These are phyloP conservation scores for Corythornis vintsioides DNA, from an alignment of 2,113 vertebrate genomes.

Conservation along the genomic window DNA sequence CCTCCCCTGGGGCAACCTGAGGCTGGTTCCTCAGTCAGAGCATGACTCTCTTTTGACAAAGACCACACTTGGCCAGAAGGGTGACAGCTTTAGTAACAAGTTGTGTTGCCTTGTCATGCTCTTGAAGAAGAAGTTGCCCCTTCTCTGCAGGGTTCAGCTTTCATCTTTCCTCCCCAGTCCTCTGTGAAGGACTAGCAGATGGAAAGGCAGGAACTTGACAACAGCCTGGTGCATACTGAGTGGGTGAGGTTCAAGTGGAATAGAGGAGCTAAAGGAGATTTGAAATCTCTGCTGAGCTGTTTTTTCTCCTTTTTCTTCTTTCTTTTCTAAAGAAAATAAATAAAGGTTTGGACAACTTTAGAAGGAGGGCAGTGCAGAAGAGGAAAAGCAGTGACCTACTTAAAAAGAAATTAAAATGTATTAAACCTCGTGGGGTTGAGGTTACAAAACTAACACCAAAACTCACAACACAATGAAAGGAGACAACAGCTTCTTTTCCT, in stretches of 20 bases:
- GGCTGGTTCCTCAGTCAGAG: neutral
- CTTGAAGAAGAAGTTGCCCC: neutral
- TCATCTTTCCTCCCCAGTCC: neutral
- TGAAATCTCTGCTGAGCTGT: neutral
- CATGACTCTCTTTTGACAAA: neutral
- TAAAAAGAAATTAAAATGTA: conserved; percentile 46
- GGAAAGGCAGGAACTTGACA: conserved; percentile 39
- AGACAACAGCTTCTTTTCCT: neutral
- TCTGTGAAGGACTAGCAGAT: conserved; percentile 24
- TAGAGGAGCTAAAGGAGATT: neutral
- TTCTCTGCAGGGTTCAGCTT: neutral
- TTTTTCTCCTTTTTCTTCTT: neutral
- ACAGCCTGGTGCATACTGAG: conserved; percentile 7
- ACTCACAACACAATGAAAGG: neutral
- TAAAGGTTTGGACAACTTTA: conserved; percentile 13
- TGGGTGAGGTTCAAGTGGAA: conserved; percentile 4
- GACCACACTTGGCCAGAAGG: neutral
- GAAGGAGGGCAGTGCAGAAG: neutral
- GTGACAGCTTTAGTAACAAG: conserved; percentile 2
- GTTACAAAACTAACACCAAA: conserved; percentile 27
- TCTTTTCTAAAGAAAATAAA: neutral
- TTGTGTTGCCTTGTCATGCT: neutral
- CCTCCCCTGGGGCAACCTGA: neutral
- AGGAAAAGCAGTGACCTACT: conserved; percentile 43
- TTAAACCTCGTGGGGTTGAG: conserved; percentile 19